Evolutionary conservation across 2,797 vertebrate species (phyloP).

Genomic region (Sparidentex hasta): DNA sequence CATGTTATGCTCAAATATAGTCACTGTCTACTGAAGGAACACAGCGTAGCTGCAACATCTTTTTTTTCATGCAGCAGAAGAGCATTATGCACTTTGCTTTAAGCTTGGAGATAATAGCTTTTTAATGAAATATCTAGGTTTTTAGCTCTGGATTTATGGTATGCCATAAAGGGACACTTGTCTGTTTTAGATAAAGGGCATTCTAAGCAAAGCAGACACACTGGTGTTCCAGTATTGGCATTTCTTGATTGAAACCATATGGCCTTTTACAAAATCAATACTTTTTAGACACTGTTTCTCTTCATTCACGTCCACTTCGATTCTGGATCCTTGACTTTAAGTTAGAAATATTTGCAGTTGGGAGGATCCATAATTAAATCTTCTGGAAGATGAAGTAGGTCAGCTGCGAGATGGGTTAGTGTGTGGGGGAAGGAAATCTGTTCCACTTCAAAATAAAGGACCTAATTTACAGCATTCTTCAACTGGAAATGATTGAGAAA

Average conservation of each 20-base stretch:
- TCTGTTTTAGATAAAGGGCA: slow-evolving; percentile 38
- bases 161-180: slow-evolving; percentile 20
- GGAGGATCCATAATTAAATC: slow-evolving; percentile 74
- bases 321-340: slow-evolving; percentile 71
- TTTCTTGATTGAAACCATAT: slow-evolving; percentile 91
- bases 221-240: slow-evolving; percentile 90
- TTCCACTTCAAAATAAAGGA: slow-evolving; percentile 88
- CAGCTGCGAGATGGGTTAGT: slow-evolving; percentile 56
- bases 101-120: not conserved
- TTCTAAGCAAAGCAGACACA: slow-evolving; percentile 88
- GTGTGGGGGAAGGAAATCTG: slow-evolving; percentile 62
- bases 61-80: no score
- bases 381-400: slow-evolving; percentile 61
- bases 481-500: slow-evolving; percentile 66
- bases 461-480: slow-evolving; percentile 88
- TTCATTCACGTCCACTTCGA: slow-evolving; percentile 88
- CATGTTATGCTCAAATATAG: no score
- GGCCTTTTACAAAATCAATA: slow-evolving; percentile 91
- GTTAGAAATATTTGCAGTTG: slow-evolving; percentile 71
- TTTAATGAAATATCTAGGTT: not conserved
- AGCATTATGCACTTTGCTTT: no score
- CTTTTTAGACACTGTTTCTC: slow-evolving; percentile 89
- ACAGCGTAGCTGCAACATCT: not conserved
- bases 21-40: not conserved
- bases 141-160: slow-evolving; percentile 26